A percentile compares a stretch with the other conserved stretches of the same genome.
Evolutionary conservation across 2,888 invertebrate species (phyloP).

Genomic region (Strigamia crassipes): DNA sequence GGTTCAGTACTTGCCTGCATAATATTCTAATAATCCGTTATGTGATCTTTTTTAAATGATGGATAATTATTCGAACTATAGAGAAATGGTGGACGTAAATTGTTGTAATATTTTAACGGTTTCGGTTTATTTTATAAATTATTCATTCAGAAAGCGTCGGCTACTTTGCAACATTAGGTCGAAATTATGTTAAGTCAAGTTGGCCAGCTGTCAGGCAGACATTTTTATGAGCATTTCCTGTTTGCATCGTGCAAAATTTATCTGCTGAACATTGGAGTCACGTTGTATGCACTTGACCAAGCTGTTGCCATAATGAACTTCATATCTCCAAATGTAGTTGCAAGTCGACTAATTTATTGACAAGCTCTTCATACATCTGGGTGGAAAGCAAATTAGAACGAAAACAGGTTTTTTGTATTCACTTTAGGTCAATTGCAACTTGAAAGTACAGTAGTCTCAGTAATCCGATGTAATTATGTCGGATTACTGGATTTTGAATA

Average conservation of each 20-base stretch:
- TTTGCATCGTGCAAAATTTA: constrained; percentile 21
- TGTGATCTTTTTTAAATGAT: not conserved
- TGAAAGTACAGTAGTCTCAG: too few relatives aligned
- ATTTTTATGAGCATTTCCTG: constrained; percentile 12
- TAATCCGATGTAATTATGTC: too few relatives aligned
- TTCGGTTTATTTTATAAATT: constrained; percentile 1
- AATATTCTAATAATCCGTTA: not conserved
- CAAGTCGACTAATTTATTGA: constrained; percentile 2
- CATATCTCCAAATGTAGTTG: constrained; percentile 16
- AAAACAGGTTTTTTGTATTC: not conserved
- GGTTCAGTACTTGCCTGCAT: not conserved
- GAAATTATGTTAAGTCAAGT: constrained; percentile 10
- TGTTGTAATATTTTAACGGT: not conserved
- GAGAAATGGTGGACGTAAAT: not conserved
- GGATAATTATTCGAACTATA: not conserved
- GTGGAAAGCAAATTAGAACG: not conserved
- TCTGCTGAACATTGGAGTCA: constrained; percentile 16
- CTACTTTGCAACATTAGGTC: constrained; percentile 21
- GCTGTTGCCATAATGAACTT: constrained; percentile 16
- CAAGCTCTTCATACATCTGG: not conserved
- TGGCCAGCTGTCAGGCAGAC: constrained; percentile 10
- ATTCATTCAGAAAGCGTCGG: constrained; percentile 10
- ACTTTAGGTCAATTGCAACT: not conserved
- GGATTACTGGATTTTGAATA: too few relatives aligned
- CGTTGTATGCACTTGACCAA: constrained; percentile 16